Base-by-base conservation (phyloP, 2,888 invertebrate species). In the Tipula lateralis region DNA sequence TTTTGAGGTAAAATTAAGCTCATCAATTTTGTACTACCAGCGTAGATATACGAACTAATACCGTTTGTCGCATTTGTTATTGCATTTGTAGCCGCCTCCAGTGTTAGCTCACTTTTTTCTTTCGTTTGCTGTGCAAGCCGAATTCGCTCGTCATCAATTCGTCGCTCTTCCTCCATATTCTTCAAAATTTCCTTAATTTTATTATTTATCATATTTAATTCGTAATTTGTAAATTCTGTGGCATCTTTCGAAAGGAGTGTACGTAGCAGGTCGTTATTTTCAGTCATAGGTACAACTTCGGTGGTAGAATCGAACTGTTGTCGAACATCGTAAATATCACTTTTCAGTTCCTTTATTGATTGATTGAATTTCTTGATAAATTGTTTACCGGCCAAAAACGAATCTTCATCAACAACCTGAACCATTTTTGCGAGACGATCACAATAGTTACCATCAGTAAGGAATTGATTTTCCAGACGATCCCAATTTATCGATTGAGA, bases 401-500 rank as follows among this genome's bases (percentile, higher is more conserved):
- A 93, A 87, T 94, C 93, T 13, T 82, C 82, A 89, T 95, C 95
- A 44, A 96, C 92, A 86, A 95, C 94, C 85, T 94, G 95, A 44
- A 97, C 94, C 93, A 96, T 94, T 91, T 96, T 96, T n/a, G 94
- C 94, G 1, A 98, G 92, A 87, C 96, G 95, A 87, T 96, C 94
- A 87, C 94, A 92, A 89, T 95, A 97, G 36, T 93, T 91, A 85
- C 94, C 93, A 89, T 98, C 94, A 6, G 95, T 93, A 87, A 94
- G 93, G 90, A 96, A 98, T 89, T 99, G 98, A 83, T 94, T 92
- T 91, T 98, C 96, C 84, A 99, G 91, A 87, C 96, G 91, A 87
- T 96, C 94, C 99, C 99, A 99, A 89, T 97, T 96, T 88, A 99
- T 97, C 0, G 97, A 96, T 87, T 95, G 95, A 87, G 97, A 96